Conservation (phyloP, 92 coral and sea anemone genomes). For the Zoanthus gigantus region DNA sequence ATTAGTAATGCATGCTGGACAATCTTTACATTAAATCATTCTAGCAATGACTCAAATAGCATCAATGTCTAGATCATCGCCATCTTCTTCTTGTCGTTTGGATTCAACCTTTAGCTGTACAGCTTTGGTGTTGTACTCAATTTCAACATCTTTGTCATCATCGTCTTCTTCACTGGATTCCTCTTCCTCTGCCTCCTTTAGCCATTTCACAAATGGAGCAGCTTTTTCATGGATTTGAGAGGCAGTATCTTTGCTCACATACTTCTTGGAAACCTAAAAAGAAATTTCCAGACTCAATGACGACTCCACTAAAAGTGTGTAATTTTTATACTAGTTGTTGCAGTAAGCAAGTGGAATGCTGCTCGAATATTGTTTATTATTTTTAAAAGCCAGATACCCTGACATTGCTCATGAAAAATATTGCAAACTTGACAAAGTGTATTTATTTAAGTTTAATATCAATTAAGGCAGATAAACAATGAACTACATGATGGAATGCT, state of each 20-base stretch:
- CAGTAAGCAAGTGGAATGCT: no score
- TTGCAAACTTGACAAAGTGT: no score
- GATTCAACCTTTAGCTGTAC: constrained; percentile 74
- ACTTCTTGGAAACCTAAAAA: constrained; percentile 91
- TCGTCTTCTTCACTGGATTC: constrained; percentile 89
- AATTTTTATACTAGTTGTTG: no score
- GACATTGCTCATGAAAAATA: no score
- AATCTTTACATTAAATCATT: not conserved
- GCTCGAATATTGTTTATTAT: no score
- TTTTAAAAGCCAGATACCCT: no score
- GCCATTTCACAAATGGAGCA: constrained; percentile 92
- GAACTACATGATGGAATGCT: no score
- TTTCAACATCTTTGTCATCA: constrained; percentile 70
- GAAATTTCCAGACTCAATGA: not conserved
- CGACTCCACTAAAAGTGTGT: no score
- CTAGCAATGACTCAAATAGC: constrained; percentile 67
- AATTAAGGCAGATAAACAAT: no score
- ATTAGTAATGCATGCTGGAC: no score
- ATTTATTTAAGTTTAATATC: no score
- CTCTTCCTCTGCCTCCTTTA: constrained; percentile 98
- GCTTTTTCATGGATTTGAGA: constrained; percentile 93
- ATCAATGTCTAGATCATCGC: constrained; percentile 93
- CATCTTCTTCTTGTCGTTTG: constrained; percentile 52
- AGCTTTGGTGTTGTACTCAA: constrained; percentile 92
- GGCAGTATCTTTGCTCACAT: constrained; percentile 87